Base-by-base conservation (phyloP, 1,140 invertebrate species). In the Aporrectodea caliginosa region DNA sequence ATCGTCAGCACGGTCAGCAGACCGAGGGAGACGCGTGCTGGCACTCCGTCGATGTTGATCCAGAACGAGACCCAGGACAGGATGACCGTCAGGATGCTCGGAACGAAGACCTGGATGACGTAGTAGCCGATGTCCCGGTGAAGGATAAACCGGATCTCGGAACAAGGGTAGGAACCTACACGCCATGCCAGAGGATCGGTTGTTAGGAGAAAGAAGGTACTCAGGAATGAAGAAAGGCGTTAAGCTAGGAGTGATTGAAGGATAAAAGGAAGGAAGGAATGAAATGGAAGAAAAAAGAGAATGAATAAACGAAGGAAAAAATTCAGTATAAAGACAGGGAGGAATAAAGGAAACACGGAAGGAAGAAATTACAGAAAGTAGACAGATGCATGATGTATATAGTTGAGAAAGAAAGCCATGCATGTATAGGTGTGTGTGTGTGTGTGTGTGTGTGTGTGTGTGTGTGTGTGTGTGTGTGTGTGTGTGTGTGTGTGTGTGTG, bases 71-170 rank as follows among this genome's bases (percentile, higher is more conserved):
- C 75, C 79, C 79, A 80, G 12, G 79, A 80, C n/a, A 80, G 79
- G 2, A 80, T 77, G 33, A 80, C 79, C 14, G 71, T 72, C 16
- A 97, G 90, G 73, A 95, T 94, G 85, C 95, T 96, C 0, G 95
- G 95, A 35, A 95, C 91, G 87, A 96, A 96, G 2, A 95, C 93
- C 89, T 94, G 93, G 81, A 94, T 94, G 0, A 96, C 90, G 87
- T 96, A 96, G 86, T 95, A 96, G 73, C 72, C 77, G 35, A 81
- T 69, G 31, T 81, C 73, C 94, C 95, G 90, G 6, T 35, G 77
- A 2, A 80, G 70, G 34, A 72, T 72, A 43, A 80, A 80, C 22
- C 33, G 69, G 16, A 80, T 73, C 69, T 80, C 34, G n/a, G 73
- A 69, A 32, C 79, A 80, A 0, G 79, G 79, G 34, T 77, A 83